Conservation (phyloP, 2,888 invertebrate genomes). For the Eustalomyia histrio region DNA sequence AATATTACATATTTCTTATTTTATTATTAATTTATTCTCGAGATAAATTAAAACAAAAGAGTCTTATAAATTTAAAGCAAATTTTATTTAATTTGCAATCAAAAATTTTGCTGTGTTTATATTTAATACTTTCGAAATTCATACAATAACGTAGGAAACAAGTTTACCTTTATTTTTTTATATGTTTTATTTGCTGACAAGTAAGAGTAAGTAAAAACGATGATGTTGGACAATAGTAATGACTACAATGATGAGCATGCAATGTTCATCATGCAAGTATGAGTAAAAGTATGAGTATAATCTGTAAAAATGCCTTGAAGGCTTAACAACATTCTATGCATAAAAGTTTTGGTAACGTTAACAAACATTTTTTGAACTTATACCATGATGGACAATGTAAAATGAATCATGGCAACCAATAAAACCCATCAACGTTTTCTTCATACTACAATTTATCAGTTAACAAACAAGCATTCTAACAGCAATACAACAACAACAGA, state of each 20-base stretch:
- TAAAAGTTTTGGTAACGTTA: slow-evolving; percentile 54
- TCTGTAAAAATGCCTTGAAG: slow-evolving; percentile 60
- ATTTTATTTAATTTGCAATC: too few species aligned
- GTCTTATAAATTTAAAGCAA: too few species aligned
- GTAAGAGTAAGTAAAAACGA: slow-evolving; percentile 36
- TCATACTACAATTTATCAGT: slow-evolving; percentile 47
- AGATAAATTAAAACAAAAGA: too few species aligned
- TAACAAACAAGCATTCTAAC: slow-evolving; percentile 50
- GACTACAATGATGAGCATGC: slow-evolving; percentile 50
- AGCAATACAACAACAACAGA: slow-evolving; percentile 26
- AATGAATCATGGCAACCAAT: slow-evolving; percentile 15
- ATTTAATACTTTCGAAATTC: too few species aligned
- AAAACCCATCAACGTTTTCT: not conserved
- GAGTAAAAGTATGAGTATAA: slow-evolving; percentile 37
- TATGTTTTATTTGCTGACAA: not conserved
- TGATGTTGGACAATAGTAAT: slow-evolving; percentile 57
- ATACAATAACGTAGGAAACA: not conserved
- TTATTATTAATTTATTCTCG: too few species aligned
- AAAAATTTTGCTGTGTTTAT: too few species aligned
- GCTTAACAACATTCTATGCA: slow-evolving; percentile 59
- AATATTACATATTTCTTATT: too few species aligned
- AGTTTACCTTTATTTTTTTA: slow-evolving; percentile 17
- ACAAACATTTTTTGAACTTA: slow-evolving; percentile 48
- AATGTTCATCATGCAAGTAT: not conserved
- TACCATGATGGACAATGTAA: slow-evolving; percentile 39